Evolutionary conservation across 1,140 invertebrate genomes (phyloP).

Genomic region (Ptiloglossa arizonensis): DNA sequence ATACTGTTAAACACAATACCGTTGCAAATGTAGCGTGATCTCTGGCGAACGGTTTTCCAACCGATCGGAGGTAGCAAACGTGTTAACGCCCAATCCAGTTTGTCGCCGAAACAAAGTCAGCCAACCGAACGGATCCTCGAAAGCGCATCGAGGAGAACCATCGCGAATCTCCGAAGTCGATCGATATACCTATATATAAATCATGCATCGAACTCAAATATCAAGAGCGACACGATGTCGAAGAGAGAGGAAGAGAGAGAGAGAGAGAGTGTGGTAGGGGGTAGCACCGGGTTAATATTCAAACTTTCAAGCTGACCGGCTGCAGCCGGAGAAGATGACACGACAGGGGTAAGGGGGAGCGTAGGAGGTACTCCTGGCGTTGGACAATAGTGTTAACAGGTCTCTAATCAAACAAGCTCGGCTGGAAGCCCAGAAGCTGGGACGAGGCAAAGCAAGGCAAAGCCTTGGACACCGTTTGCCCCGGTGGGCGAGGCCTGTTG

Average conservation of each 20-base stretch:
- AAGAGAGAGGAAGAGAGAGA: too few species aligned
- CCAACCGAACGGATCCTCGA: not conserved
- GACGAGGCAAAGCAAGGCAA: constrained; percentile 48
- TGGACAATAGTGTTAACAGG: constrained; percentile 55
- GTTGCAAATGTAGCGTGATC: too few species aligned
- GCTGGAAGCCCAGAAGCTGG: constrained; percentile 50
- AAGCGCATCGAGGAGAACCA: not conserved
- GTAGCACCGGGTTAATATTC: not conserved
- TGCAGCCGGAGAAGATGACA: too few species aligned
- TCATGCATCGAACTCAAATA: not conserved
- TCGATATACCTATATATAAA: not conserved
- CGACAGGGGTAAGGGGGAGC: not conserved
- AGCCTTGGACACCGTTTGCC: constrained; percentile 63
- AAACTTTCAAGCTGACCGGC: not conserved
- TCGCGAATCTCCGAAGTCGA: not conserved
- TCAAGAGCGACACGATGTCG: not conserved
- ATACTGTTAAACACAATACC: too few species aligned
- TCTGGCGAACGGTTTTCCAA: too few species aligned
- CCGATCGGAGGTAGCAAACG: too few species aligned
- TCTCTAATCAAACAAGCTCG: constrained; percentile 59
- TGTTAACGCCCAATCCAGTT: too few species aligned
- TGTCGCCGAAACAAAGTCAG: not conserved
- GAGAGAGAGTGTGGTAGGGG: too few species aligned
- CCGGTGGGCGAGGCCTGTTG: constrained; percentile 58
- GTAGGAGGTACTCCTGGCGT: constrained; percentile 29